Conservation (phyloP, 1,140 invertebrate genomes). For the Drosophila oshimai region DNA sequence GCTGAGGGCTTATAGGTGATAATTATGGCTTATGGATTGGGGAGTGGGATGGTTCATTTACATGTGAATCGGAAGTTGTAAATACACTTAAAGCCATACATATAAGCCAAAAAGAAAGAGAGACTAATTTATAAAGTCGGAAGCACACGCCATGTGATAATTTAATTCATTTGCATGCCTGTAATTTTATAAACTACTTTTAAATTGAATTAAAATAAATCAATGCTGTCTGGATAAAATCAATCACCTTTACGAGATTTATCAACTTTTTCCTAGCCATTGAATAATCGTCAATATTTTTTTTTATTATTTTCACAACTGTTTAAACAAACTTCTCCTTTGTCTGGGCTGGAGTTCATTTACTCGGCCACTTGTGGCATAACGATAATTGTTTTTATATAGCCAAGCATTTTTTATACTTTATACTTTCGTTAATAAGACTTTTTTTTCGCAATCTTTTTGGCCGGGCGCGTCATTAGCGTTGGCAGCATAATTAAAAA, state of each 20-base stretch:
- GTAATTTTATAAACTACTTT: conserved; percentile 1
- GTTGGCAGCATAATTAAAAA: conserved; percentile 64
- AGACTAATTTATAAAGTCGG: conserved; percentile 8
- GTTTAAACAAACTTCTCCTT: conserved; percentile 38
- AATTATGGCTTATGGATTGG: background rate
- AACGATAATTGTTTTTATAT: conserved; percentile 60
- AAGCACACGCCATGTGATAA: conserved; percentile 21
- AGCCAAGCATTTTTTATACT: conserved; percentile 17
- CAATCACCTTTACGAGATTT: background rate
- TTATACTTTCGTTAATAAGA: conserved; percentile 40
- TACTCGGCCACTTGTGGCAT: conserved; percentile 43
- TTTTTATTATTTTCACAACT: conserved; percentile 56
- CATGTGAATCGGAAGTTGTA: conserved; percentile 24
- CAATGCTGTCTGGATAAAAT: background rate
- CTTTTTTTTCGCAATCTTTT: conserved; percentile 54
- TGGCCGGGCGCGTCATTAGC: conserved; percentile 51
- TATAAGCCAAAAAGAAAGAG: background rate
- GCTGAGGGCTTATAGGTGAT: background rate
- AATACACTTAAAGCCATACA: conserved; percentile 5
- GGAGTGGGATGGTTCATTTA: conserved; percentile 13
- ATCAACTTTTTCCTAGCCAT: conserved; percentile 10
- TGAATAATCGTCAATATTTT: conserved; percentile 48
- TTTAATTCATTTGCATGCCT: conserved; percentile 1
- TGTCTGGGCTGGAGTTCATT: conserved; percentile 56
- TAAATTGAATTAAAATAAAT: conserved; percentile 8